Evolutionary conservation across 30 jellyfish, hydroid and myxozoan species (phyloP).

Genomic region (Chironex yamaguchii): DNA sequence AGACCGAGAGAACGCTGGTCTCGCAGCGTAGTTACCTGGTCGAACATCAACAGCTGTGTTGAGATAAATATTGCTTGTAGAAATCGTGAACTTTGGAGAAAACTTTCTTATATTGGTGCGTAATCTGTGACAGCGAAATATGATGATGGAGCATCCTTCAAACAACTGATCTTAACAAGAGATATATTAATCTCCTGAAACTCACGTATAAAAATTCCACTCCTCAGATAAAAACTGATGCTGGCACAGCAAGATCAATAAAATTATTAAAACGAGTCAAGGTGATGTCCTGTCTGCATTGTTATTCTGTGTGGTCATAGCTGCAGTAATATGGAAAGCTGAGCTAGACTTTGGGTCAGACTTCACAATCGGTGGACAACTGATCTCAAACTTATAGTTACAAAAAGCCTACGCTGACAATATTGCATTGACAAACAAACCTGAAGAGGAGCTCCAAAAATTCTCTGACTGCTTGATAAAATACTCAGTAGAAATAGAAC

Average conservation of each 20-base stretch:
- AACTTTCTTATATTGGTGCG: no score
- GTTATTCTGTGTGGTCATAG: constrained; percentile 15
- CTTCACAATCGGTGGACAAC: constrained; percentile 10
- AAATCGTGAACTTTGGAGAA: no score
- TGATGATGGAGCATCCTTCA: constrained; percentile 4
- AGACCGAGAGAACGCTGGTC: no score
- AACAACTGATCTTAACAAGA: neutral
- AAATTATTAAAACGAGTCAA: neutral
- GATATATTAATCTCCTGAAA: constrained; percentile 13
- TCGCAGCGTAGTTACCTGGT: no score
- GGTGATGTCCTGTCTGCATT: constrained; percentile 3
- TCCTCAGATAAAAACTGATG: constrained; percentile 1
- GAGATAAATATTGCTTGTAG: no score
- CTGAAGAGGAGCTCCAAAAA: neutral
- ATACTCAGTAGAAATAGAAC: no score
- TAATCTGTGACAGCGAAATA: no score
- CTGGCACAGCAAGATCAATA: neutral
- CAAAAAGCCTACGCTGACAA: constrained; percentile 10
- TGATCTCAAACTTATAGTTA: neutral
- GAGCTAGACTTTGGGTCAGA: neutral
- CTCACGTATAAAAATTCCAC: neutral
- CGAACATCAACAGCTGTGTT: no score
- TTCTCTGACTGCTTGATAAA: no score
- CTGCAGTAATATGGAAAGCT: neutral
- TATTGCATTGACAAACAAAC: neutral